Percentiles rank a stretch among this genome's conserved stretches.
phyloP scores from a whole-genome alignment of 2,113 vertebrate species.

The Pangasianodon hypophthalmus region DNA sequence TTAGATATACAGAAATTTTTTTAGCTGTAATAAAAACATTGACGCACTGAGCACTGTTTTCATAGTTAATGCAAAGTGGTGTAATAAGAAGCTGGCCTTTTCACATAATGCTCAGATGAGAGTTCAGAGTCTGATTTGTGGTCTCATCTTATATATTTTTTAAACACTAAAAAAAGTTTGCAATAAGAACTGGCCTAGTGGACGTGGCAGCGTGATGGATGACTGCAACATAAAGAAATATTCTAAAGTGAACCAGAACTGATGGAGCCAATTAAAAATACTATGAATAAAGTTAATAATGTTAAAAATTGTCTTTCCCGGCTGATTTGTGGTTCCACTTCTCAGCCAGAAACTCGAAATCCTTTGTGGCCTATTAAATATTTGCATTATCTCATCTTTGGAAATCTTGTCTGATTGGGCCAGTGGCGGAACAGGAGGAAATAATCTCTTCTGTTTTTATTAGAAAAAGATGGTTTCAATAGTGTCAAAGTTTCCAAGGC shows the following conservation, averaged over 20 bases:
- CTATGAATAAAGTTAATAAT: constrained; percentile 1
- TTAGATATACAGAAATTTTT: neutral
- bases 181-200: neutral
- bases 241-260: constrained; percentile 1
- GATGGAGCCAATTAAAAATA: constrained; percentile 21
- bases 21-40: neutral
- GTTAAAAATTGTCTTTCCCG: neutral
- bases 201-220: neutral
- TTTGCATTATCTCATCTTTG: constrained; percentile 1
- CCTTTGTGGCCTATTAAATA: constrained; percentile 32
- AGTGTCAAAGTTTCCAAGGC: constrained; percentile 18
- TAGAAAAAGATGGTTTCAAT: neutral
- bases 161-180: neutral
- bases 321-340: neutral
- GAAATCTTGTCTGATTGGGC: constrained; percentile 9
- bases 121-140: neutral
- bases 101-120: neutral
- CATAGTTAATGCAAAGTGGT: neutral
- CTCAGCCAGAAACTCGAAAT: neutral
- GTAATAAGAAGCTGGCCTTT: neutral
- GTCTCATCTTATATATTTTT: neutral
- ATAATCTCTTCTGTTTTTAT: neutral
- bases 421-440: constrained; percentile 4
- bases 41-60: neutral
- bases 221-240: neutral